Percentiles rank a stretch among this genome's conserved stretches.
Evolutionary conservation across 1,140 invertebrate species (phyloP).

Genomic region (Bradynema listronoti): DNA sequence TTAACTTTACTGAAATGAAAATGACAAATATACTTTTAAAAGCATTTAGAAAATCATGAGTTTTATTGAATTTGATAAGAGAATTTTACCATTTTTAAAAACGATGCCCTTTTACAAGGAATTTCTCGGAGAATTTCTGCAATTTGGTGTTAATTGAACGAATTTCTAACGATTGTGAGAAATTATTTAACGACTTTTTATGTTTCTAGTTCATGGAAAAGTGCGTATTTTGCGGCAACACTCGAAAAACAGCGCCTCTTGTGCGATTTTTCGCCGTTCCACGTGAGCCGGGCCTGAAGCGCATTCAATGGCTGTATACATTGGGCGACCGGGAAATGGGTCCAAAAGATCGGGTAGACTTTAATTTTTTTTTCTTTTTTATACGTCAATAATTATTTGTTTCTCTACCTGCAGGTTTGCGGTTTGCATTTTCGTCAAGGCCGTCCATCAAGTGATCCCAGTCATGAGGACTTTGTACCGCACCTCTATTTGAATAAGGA

Average conservation of each 20-base stretch:
- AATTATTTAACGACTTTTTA: not conserved
- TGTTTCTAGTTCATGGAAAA: conserved; percentile 19
- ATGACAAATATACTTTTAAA: no score
- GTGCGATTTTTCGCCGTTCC: conserved; percentile 45
- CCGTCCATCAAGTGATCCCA: conserved; percentile 36
- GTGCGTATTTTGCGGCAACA: conserved; percentile 26
- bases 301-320: conserved; percentile 47
- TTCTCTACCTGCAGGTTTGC: conserved; percentile 35
- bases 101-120: no score
- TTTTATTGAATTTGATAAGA: no score
- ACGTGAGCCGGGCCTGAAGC: conserved; percentile 44
- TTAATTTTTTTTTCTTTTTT: conserved; percentile 7
- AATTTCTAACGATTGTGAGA: no score
- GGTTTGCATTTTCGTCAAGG: conserved; percentile 45
- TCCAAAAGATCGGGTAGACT: conserved; percentile 41
- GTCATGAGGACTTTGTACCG: conserved; percentile 44
- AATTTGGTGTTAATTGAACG: no score
- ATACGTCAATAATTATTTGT: conserved; percentile 15
- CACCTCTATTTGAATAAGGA: conserved; percentile 42
- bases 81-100: no score
- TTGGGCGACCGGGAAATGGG: conserved; percentile 39
- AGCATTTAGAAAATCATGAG: no score
- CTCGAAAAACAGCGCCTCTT: conserved; percentile 22
- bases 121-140: no score
- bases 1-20: no score